Percentiles rank a stretch among this genome's conserved stretches.
Conservation (phyloP, 2,797 vertebrate genomes). For the Apogon talboti region DNA sequence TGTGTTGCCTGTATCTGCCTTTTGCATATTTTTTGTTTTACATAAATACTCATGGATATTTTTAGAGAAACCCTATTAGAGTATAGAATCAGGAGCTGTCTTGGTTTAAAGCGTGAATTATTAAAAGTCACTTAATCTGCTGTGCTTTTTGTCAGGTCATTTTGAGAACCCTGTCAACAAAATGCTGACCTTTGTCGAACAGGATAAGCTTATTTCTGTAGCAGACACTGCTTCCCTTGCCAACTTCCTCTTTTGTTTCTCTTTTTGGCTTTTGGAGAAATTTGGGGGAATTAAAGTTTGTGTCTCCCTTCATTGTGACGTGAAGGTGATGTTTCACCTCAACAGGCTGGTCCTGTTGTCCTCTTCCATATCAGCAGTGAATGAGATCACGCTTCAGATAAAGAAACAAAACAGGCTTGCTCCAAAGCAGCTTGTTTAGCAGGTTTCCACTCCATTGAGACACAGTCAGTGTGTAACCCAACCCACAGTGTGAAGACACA, state of each 20-base stretch:
- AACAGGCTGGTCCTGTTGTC: conserved; percentile 46
- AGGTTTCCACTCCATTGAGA: conserved; percentile 71
- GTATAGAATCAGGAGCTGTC: not conserved
- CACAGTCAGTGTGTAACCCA: conserved; percentile 43
- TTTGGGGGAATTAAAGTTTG: not conserved
- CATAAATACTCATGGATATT: not conserved
- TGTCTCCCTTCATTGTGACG: conserved; percentile 3
- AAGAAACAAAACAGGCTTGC: conserved; percentile 61
- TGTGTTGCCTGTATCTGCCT: not conserved
- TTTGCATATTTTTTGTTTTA: not conserved
- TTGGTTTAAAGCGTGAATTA: not conserved
- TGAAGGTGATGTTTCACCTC: conserved; percentile 13
- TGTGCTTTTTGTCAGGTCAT: not conserved
- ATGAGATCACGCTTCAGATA: conserved; percentile 63
- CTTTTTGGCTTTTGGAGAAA: conserved; percentile 15
- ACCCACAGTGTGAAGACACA: conserved; percentile 49
- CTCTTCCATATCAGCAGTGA: conserved; percentile 47
- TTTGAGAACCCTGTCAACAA: not conserved
- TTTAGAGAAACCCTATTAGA: not conserved
- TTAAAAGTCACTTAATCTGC: not conserved
- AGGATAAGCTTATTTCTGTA: not conserved
- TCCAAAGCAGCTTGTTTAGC: conserved; percentile 71
- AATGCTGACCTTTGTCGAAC: conserved; percentile 1
- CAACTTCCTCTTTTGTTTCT: conserved; percentile 58
- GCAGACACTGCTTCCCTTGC: conserved; percentile 55